These are phyloP conservation scores for Pseudomyrmex dendroicus DNA, from an alignment of 1,140 invertebrate species.

Conservation along the genomic window DNA sequence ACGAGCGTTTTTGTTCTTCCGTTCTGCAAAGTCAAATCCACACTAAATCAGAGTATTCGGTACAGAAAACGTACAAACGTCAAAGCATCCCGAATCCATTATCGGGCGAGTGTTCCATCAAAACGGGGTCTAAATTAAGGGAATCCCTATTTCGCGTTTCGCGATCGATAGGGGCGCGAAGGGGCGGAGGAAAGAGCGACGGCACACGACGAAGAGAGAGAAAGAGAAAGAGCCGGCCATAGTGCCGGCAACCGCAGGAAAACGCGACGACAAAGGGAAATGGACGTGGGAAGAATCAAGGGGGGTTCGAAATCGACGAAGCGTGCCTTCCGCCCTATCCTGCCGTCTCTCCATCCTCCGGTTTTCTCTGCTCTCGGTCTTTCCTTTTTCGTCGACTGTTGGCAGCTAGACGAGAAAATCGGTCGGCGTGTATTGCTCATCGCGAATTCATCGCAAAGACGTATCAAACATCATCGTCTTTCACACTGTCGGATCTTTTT, in stretches of 20 bases:
- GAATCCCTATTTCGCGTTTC: constrained; percentile 59
- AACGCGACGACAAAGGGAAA: constrained; percentile 74
- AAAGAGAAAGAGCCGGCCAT: constrained; percentile 3
- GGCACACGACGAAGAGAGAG: constrained; percentile 8
- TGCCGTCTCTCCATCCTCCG: constrained; percentile 37
- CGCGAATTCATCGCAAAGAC: constrained; percentile 66
- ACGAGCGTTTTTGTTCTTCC: constrained; percentile 36
- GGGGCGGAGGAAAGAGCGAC: neutral
- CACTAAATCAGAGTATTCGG: constrained; percentile 44
- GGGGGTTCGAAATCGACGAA: constrained; percentile 49
- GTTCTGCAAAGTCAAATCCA: constrained; percentile 24
- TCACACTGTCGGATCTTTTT: neutral
- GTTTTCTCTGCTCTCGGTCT: constrained; percentile 24
- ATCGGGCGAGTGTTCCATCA: constrained; percentile 59
- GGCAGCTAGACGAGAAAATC: constrained; percentile 54
- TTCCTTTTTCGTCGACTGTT: constrained; percentile 43
- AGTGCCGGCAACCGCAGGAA: constrained; percentile 71
- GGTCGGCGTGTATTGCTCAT: constrained; percentile 58
- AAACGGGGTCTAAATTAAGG: constrained; percentile 63
- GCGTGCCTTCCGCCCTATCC: constrained; percentile 63
- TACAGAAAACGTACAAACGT: constrained; percentile 56
- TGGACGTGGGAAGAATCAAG: constrained; percentile 72
- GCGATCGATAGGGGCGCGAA: constrained; percentile 46
- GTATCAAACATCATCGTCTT: constrained; percentile 25
- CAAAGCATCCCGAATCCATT: constrained; percentile 60